Conservation (phyloP, 1,140 invertebrate species). For the Ooceraea biroi region DNA sequence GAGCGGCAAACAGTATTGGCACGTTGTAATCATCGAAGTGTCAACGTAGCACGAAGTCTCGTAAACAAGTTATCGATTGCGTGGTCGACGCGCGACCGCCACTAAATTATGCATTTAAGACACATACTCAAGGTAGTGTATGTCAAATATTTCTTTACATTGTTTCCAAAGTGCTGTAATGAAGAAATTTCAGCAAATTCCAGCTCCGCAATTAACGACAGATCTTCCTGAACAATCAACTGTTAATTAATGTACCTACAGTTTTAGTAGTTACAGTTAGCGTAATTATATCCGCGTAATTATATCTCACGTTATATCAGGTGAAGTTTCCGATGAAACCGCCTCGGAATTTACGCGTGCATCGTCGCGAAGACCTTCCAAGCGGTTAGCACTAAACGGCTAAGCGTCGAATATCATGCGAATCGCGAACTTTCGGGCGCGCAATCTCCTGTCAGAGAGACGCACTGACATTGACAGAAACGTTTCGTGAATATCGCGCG, state of each 20-base stretch:
- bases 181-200: background rate
- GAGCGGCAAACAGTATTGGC: background rate
- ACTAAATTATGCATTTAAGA: slow-evolving; percentile 33
- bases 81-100: background rate
- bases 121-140: background rate
- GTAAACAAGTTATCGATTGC: slow-evolving; percentile 17
- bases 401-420: slow-evolving; percentile 34
- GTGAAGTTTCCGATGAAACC: too few relatives aligned
- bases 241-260: too few relatives aligned
- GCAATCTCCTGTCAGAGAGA: slow-evolving; percentile 1
- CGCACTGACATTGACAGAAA: slow-evolving; percentile 48
- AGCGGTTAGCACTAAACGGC: background rate
- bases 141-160: background rate
- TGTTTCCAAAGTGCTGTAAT: background rate
- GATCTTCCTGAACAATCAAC: background rate
- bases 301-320: too few relatives aligned
- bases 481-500: slow-evolving; percentile 45
- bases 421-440: background rate
- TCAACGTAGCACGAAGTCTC: background rate
- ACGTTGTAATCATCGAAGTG: background rate
- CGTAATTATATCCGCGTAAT: too few relatives aligned
- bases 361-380: background rate
- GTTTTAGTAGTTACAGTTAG: too few relatives aligned
- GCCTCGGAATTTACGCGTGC: too few relatives aligned
- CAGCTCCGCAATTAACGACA: background rate